Percentiles rank a stretch among this genome's conserved stretches.
Evolutionary conservation across 2,797 vertebrate genomes (phyloP).

Genomic region (Lepidocolaptes lacrymiger): DNA sequence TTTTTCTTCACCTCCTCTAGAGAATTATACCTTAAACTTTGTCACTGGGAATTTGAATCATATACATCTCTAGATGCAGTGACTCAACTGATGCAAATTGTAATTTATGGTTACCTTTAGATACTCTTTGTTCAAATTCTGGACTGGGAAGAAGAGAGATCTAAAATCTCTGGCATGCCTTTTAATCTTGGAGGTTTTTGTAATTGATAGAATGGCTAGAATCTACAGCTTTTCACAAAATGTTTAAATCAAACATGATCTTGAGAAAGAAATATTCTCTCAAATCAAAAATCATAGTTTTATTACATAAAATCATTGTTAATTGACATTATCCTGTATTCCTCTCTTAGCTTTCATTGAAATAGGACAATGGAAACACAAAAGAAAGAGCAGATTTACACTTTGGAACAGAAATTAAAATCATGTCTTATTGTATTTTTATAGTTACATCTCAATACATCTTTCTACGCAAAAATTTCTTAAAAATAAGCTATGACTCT

Average conservation of each 20-base stretch:
- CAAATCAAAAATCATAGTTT: background rate
- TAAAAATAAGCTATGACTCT: background rate
- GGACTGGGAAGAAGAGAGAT: background rate
- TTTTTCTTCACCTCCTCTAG: background rate
- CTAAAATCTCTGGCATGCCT: background rate
- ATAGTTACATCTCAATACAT: background rate
- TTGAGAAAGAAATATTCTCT: background rate
- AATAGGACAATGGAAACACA: background rate
- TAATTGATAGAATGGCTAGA: background rate
- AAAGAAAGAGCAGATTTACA: background rate
- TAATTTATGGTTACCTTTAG: background rate
- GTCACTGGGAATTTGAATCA: background rate
- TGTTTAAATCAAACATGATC: background rate
- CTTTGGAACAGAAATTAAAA: background rate
- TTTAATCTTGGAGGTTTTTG: background rate
- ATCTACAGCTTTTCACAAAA: background rate
- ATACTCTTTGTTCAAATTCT: background rate
- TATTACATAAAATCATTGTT: background rate
- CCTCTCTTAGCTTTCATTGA: background rate
- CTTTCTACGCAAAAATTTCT: background rate
- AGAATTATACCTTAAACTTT: background rate
- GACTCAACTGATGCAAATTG: background rate
- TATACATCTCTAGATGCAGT: background rate
- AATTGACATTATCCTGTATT: background rate
- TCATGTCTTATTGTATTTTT: background rate